These are phyloP conservation scores for Machaerirhynchus nigripectus DNA, from an alignment of 2,113 vertebrate species.

Conservation along the genomic window DNA sequence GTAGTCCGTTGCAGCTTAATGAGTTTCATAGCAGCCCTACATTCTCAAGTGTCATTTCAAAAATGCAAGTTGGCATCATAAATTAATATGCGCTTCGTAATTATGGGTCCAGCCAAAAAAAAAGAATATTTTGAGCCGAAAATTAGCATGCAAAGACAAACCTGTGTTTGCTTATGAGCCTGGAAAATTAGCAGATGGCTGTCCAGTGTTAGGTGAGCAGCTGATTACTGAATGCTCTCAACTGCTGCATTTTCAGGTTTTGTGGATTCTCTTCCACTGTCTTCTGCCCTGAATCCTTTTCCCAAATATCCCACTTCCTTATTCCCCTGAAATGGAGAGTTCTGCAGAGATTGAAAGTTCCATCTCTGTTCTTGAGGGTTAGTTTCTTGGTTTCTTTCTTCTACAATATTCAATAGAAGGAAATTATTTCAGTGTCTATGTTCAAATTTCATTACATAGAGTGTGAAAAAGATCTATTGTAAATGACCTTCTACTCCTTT, in stretches of 20 bases:
- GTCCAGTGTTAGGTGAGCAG: background rate
- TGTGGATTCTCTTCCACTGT: background rate
- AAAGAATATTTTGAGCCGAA: background rate
- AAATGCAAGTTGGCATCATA: background rate
- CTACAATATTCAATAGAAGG: background rate
- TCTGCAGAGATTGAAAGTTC: background rate
- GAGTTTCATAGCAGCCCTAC: background rate
- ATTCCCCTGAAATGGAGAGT: background rate
- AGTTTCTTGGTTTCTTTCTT: background rate
- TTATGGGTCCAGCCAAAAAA: background rate
- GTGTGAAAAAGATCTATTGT: background rate
- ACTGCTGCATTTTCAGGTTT: background rate
- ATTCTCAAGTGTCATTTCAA: background rate
- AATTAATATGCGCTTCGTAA: background rate
- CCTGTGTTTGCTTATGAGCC: background rate
- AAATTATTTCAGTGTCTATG: background rate
- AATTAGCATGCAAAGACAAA: background rate
- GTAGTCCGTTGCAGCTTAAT: background rate
- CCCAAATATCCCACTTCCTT: background rate
- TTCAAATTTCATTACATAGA: background rate
- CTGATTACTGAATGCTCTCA: background rate
- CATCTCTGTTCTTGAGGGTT: background rate
- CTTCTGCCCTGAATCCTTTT: background rate
- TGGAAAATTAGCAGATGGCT: slow-evolving; percentile 38
- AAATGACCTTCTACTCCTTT: background rate